Evolutionary conservation across 2,113 vertebrate species (phyloP), one percentile per base, ranked within the genome.

Genomic region (Corythoichthys intestinalis): DNA sequence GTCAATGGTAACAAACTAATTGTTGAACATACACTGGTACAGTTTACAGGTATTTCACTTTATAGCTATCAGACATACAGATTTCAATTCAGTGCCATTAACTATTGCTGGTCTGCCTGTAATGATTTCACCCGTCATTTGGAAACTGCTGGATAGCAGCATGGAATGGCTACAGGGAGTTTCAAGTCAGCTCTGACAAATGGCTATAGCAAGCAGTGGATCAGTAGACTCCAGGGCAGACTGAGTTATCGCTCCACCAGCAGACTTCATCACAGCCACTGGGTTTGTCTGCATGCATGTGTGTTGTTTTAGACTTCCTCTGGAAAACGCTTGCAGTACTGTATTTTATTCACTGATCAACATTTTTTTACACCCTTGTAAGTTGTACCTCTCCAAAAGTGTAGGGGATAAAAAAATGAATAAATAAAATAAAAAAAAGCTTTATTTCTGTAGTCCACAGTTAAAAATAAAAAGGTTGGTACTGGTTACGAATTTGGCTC

Each of bases 111-210:
- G 66, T 66, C 65, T 78, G 73, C 73, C 73, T 66, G 56, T 78
- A 83, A 85, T 75, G 77, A 84, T 84, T 86, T 86, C 41, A 44
- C 41, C 9, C 41, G 9, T 44, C 75, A 84, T 82, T 72, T 83
- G 80, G 88, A 84, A 87, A 84, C 70, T 66, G 57, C 69, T 74
- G 76, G 67, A 76, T 71, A 67, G 69, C 81, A 12, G 54, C 74
- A 78, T 65, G 82, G 72, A 53, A 77, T 73, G 83, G 87, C 84
- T 84, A 80, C 74, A 66, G 78, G 82, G 83, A 88, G 66, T 82
- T 85, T 77, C 47, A 28, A 84, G 87, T 91, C 90, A 85, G 75
- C 48, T 58, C 76, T 90, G 85, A 92, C 83, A 86, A 90, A 91
- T 86, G 84, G 75, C 81, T 71, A 71, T 58, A 73, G 67, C 77